Percentiles rank a stretch among this genome's conserved stretches.
phyloP scores from a whole-genome alignment of 37 sponge, comb jelly and placozoan genomes.

The Ephydatia muelleri region DNA sequence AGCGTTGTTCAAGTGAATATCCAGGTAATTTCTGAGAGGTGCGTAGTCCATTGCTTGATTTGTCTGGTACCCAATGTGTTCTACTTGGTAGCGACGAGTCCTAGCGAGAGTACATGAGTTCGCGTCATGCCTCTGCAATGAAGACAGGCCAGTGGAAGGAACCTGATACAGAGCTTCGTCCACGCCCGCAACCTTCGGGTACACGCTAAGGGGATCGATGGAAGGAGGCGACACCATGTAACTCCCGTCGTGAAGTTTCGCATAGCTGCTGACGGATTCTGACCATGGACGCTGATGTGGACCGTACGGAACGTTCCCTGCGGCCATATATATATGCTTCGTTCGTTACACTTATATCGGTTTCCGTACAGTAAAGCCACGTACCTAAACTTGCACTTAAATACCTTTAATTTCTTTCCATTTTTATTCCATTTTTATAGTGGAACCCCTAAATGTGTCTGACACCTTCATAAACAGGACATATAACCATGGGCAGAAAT shows the following conservation, averaged over 20 bases:
- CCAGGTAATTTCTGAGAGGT: not conserved
- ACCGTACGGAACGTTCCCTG: constrained; percentile 15
- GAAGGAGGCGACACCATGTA: constrained; percentile 11
- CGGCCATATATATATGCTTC: not conserved
- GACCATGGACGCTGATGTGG: constrained; percentile 11
- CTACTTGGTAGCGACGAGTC: not conserved
- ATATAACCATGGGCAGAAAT: too few species aligned
- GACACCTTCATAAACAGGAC: too few species aligned
- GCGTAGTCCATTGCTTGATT: not conserved
- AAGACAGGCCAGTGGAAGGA: constrained; percentile 23
- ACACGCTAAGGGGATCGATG: constrained; percentile 6
- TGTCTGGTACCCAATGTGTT: constrained; percentile 10
- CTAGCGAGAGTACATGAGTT: not conserved
- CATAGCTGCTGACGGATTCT: not conserved
- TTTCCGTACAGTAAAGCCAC: too few species aligned
- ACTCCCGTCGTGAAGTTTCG: not conserved
- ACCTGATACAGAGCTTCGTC: constrained; percentile 22
- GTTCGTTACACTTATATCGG: too few species aligned
- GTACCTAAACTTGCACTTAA: too few species aligned
- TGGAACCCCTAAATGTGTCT: too few species aligned
- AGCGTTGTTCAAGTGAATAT: constrained; percentile 12
- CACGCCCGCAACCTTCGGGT: not conserved
- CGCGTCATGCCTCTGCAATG: not conserved
- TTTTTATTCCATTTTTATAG: too few species aligned
- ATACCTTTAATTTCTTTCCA: too few species aligned